Conservation (phyloP, 2,797 vertebrate genomes). For the Manis javanica region DNA sequence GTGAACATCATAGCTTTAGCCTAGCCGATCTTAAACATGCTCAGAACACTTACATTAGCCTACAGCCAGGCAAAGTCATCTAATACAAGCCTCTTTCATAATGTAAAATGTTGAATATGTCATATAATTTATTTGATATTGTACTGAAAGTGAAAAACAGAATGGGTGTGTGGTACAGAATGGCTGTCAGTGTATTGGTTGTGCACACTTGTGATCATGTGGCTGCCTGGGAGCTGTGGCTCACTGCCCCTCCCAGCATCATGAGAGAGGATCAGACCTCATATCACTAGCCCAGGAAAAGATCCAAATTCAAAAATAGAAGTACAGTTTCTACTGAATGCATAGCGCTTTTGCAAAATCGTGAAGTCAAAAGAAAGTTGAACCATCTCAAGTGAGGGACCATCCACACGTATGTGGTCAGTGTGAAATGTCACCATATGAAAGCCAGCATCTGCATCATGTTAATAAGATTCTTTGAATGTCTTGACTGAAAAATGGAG, state of each 20-base stretch:
- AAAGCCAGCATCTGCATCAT: neutral
- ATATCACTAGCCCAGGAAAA: neutral
- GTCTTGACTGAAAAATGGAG: neutral
- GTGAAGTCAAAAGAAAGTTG: neutral
- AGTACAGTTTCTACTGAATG: neutral
- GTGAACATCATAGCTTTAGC: neutral
- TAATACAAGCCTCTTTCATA: neutral
- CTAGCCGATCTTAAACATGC: neutral
- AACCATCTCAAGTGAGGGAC: neutral
- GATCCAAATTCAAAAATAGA: neutral
- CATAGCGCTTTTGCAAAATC: neutral
- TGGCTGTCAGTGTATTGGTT: neutral
- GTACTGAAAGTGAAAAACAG: neutral
- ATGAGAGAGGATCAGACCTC: neutral
- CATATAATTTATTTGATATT: neutral
- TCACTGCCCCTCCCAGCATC: neutral
- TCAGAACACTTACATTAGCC: neutral
- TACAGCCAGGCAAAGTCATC: neutral
- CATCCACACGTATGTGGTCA: neutral
- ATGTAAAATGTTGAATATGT: neutral
- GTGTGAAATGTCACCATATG: slow-evolving; percentile 5
- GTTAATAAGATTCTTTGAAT: neutral
- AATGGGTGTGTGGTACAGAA: neutral
- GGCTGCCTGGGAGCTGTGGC: neutral
- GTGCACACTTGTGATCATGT: neutral